Percentiles rank a stretch among this genome's conserved stretches.
These are phyloP conservation scores for Characodon lateralis DNA, from an alignment of 2,797 vertebrate species.

Conservation along the genomic window DNA sequence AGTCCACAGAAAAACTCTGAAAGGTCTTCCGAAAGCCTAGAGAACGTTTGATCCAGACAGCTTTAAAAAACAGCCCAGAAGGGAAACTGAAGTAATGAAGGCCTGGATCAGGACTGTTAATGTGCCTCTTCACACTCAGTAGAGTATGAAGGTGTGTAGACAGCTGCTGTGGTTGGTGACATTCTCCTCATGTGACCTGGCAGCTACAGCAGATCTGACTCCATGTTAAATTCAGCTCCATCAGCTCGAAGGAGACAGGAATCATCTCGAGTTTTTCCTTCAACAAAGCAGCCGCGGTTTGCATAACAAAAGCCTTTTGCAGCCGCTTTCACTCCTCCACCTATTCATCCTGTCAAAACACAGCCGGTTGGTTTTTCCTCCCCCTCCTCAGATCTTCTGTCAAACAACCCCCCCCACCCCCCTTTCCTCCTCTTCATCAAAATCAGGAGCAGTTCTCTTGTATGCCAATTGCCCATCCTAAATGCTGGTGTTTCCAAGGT, in stretches of 20 bases:
- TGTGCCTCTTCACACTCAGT: background rate
- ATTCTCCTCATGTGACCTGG: slow-evolving; percentile 1
- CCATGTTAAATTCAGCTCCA: slow-evolving; percentile 39
- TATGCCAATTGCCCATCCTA: slow-evolving; percentile 50
- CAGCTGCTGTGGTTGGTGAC: background rate
- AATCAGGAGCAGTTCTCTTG: slow-evolving; percentile 52
- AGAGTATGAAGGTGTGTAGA: too few relatives aligned
- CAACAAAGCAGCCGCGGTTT: slow-evolving; percentile 37
- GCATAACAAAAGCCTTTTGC: slow-evolving; percentile 69
- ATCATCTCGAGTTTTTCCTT: slow-evolving; percentile 24
- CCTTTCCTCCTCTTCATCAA: slow-evolving; percentile 48
- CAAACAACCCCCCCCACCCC: slow-evolving; percentile 53
- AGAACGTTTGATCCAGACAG: too few relatives aligned
- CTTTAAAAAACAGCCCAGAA: background rate
- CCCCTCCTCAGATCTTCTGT: slow-evolving; percentile 47
- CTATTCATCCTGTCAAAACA: slow-evolving; percentile 65
- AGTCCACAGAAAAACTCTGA: too few relatives aligned
- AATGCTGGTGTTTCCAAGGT: slow-evolving; percentile 55
- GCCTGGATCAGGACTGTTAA: background rate
- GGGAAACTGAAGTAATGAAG: background rate
- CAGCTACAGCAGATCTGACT: slow-evolving; percentile 17
- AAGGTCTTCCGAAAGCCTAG: too few relatives aligned
- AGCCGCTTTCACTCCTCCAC: slow-evolving; percentile 49
- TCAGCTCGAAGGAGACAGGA: slow-evolving; percentile 29
- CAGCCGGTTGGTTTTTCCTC: slow-evolving; percentile 12